phyloP scores from a whole-genome alignment of 2,888 invertebrate genomes.

The Habroteleia sp. region DNA sequence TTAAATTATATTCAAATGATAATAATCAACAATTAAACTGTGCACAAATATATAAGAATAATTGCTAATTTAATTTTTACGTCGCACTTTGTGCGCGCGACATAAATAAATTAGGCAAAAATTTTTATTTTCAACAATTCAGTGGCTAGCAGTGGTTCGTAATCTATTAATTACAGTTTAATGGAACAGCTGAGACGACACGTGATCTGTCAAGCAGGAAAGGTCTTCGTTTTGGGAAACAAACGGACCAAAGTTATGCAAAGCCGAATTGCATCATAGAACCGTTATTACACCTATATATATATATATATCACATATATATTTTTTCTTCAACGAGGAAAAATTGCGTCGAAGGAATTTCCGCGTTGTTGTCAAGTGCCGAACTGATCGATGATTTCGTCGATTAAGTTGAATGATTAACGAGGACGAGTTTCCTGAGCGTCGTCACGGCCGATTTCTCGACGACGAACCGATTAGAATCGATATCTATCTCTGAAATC shows the following conservation, averaged over 20 bases:
- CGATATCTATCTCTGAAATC: constrained; percentile 3
- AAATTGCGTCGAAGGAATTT: constrained; percentile 25
- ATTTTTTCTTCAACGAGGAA: constrained; percentile 32
- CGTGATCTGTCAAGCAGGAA: constrained; percentile 16
- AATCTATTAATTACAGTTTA: too few relatives aligned
- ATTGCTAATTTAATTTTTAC: too few relatives aligned
- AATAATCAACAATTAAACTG: too few relatives aligned
- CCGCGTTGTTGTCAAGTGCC: constrained; percentile 25
- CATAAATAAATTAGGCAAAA: too few relatives aligned
- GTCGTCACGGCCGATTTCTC: constrained; percentile 9
- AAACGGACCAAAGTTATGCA: constrained; percentile 20
- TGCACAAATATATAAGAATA: too few relatives aligned
- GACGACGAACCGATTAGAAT: not conserved
- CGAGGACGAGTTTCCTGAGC: not conserved
- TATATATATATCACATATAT: too few relatives aligned
- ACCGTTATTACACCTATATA: constrained; percentile 18
- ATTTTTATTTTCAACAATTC: too few relatives aligned
- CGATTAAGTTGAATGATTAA: constrained; percentile 32
- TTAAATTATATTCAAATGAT: too few relatives aligned
- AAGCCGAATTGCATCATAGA: constrained; percentile 25
- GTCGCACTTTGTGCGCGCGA: too few relatives aligned
- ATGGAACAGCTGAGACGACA: too few relatives aligned
- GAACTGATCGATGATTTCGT: constrained; percentile 34
- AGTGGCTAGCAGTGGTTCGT: too few relatives aligned
- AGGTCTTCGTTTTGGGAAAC: constrained; percentile 19